Evolutionary conservation across 2,113 vertebrate genomes (phyloP).

Genomic region (Siphamia tubifer): DNA sequence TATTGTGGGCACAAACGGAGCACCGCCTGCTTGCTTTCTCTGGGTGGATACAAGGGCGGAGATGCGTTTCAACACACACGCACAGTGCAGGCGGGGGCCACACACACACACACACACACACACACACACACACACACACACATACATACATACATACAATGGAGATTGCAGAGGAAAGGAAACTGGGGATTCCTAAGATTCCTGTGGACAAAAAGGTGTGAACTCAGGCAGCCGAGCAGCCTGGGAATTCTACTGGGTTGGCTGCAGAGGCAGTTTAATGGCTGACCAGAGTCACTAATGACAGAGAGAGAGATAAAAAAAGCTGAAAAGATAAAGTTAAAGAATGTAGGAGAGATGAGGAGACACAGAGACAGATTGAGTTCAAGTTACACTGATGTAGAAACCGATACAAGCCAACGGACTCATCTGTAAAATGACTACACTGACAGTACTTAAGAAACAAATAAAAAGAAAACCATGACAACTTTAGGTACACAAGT

Average conservation of each 20-base stretch:
- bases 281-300: conserved; percentile 40
- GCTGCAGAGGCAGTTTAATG: conserved; percentile 48
- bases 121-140: conserved; percentile 25
- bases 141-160: conserved; percentile 54
- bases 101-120: conserved; percentile 24
- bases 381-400: background rate
- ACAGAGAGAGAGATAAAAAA: conserved; percentile 13
- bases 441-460: too few species aligned
- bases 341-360: background rate
- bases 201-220: conserved; percentile 79
- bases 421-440: too few species aligned
- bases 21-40: conserved; percentile 42
- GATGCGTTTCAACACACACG: conserved; percentile 67
- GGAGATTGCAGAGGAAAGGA: conserved; percentile 65
- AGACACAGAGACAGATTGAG: background rate
- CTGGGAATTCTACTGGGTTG: conserved; percentile 61
- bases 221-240: conserved; percentile 65
- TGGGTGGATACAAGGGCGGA: conserved; percentile 70
- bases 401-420: too few species aligned
- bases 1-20: conserved; percentile 52
- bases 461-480: too few species aligned
- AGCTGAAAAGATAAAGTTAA: conserved; percentile 9
- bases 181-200: conserved; percentile 78
- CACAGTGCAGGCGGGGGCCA: conserved; percentile 50
- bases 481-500: too few species aligned